Base-by-base conservation (phyloP, 1,140 invertebrate species). In the Caligus rogercresseyi region DNA sequence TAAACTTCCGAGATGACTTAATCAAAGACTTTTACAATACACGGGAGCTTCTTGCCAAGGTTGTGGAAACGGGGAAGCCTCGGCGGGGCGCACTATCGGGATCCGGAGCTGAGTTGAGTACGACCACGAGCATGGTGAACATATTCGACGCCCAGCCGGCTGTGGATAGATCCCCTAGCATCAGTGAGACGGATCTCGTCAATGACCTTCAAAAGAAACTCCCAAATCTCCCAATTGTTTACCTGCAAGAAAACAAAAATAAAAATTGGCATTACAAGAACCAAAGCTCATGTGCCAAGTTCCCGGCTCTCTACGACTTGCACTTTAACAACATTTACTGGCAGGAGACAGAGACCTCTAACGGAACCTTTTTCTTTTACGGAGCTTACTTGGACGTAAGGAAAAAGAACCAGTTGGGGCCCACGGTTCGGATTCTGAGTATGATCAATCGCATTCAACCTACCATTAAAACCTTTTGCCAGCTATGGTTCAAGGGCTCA, bases 371-470 rank as follows among this genome's bases (percentile, higher is more conserved):
- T 69, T 87, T 89, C 67, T 72, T 93, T 1, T 92, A 86, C 69
- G 87, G 86, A 0, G 89, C 89, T 14, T 93, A 90, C 71, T 84
- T 88, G 68, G 89, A 93, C 71, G 80, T 83, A 3, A 74, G 89
- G 13, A 81, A 81, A 64, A 74, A 83, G 25, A 88, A 85, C 53
- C 74, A 79, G 54, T 80, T 87, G 51, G 85, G 85, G 0, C 86
- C 87, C 0, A 81, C 86, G 0, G 80, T 93, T 1, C 76, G 89
- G 3, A 83, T 93, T n/a, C 77, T 92, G 2, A 86, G 85, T 3
- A 91, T 93, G 84, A 87, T 91, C 67, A 83, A 93, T 71, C 77
- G 87, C 21, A 86, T 92, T 53, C 83, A 88, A 71, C 88, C 88
- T 0, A 82, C 78, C 24, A 79, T 89, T 1, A 81, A 81, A 65